Evolutionary conservation across 2,888 invertebrate genomes (phyloP).

Genomic region (Trissonchulus latispiculum): DNA sequence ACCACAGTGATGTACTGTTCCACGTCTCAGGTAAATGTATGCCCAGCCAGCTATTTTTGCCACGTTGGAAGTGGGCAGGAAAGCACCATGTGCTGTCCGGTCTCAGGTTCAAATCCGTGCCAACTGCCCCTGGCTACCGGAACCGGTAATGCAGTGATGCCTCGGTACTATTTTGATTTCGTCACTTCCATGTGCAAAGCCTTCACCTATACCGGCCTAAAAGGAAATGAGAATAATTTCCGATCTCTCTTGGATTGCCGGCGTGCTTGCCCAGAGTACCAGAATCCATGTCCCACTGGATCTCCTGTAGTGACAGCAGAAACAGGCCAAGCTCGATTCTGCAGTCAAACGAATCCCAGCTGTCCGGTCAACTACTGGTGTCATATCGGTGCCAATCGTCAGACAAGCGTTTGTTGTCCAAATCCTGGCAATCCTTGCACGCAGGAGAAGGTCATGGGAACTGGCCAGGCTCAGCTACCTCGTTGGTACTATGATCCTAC

Average conservation of each 20-base stretch:
- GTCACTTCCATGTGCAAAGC: conserved; percentile 29
- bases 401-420: conserved; percentile 29
- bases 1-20: conserved; percentile 1
- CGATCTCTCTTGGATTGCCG: conserved; percentile 22
- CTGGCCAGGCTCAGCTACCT: conserved; percentile 25
- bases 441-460: conserved; percentile 19
- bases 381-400: conserved; percentile 27
- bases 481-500: conserved; percentile 29
- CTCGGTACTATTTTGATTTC: conserved; percentile 32
- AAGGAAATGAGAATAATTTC: conserved; percentile 25
- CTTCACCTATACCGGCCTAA: conserved; percentile 31
- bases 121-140: conserved; percentile 31
- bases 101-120: conserved; percentile 21
- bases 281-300: conserved; percentile 22
- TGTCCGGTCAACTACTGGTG: conserved; percentile 27
- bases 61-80: conserved; percentile 30
- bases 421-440: conserved; percentile 25
- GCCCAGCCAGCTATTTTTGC: conserved; percentile 25
- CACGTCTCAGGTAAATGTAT: conserved; percentile 20
- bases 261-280: conserved; percentile 18
- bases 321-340: conserved; percentile 21
- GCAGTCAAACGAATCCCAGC: conserved; percentile 12
- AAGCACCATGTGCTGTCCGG: conserved; percentile 33
- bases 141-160: conserved; percentile 30
- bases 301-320: conserved; percentile 12